These are phyloP conservation scores for Cheilosia pagana DNA, from an alignment of 2,888 invertebrate species.

Conservation along the genomic window DNA sequence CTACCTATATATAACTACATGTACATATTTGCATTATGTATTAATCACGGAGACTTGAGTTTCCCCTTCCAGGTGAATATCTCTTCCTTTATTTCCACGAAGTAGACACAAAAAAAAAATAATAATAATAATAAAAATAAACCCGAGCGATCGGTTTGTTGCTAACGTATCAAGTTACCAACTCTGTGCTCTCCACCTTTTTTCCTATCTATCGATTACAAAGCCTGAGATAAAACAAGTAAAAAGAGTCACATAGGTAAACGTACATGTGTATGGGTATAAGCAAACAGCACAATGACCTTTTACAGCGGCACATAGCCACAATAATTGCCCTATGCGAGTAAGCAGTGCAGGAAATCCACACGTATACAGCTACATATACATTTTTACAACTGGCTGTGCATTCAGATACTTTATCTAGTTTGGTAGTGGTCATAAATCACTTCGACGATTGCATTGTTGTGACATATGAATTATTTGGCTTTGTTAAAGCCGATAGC, in stretches of 20 bases:
- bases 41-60: constrained; percentile 13
- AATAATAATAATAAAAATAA: too few species aligned
- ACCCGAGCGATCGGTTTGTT: constrained; percentile 27
- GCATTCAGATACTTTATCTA: constrained; percentile 21
- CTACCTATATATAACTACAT: too few species aligned
- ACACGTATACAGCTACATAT: not conserved
- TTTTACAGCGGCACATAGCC: constrained; percentile 9
- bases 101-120: constrained; percentile 24
- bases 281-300: constrained; percentile 46
- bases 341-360: constrained; percentile 4
- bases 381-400: not conserved
- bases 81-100: constrained; percentile 37
- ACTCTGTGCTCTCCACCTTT: not conserved
- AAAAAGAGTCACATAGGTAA: not conserved
- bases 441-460: constrained; percentile 39
- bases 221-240: not conserved
- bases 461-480: constrained; percentile 39
- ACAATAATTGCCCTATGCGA: not conserved
- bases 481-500: constrained; percentile 21
- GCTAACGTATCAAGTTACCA: constrained; percentile 33
- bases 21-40: constrained; percentile 15
- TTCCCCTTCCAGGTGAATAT: constrained; percentile 51
- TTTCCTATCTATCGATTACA: constrained; percentile 3
- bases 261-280: too few species aligned
- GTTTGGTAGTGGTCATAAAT: constrained; percentile 19